Percentiles rank a stretch among this genome's conserved stretches.
Conservation (phyloP, 2,113 vertebrate genomes). For the Scophthalmus maximus region DNA sequence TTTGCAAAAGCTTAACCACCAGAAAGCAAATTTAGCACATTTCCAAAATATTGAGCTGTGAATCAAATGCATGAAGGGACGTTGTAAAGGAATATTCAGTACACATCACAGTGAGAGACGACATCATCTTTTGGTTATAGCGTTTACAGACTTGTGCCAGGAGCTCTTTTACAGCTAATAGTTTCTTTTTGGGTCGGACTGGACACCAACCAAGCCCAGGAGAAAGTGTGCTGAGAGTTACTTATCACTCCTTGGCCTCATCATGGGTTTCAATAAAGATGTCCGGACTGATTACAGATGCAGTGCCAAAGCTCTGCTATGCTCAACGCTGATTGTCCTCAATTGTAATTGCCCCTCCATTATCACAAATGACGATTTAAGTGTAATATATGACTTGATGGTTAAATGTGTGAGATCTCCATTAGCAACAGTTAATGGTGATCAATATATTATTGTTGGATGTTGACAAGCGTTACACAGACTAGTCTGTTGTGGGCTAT, state of each 20-base stretch:
- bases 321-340: constrained; percentile 24
- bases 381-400: constrained; percentile 22
- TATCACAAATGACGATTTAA: constrained; percentile 33
- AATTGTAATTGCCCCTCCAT: constrained; percentile 19
- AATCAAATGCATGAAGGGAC: background rate
- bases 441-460: constrained; percentile 35
- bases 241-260: constrained; percentile 5
- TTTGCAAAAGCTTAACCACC: background rate
- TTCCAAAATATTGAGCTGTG: background rate
- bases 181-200: background rate
- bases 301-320: background rate
- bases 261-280: constrained; percentile 8
- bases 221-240: constrained; percentile 15
- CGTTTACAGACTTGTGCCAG: constrained; percentile 32
- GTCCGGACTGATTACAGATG: constrained; percentile 14
- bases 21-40: background rate
- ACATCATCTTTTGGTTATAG: constrained; percentile 28
- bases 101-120: background rate
- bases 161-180: constrained; percentile 25
- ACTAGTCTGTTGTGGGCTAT: constrained; percentile 3
- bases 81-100: background rate
- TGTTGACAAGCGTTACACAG: background rate
- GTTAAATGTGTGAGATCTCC: constrained; percentile 14
- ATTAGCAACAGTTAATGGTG: constrained; percentile 33
- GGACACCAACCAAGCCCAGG: background rate